Evolutionary conservation across 1,140 invertebrate species (phyloP).

Genomic region (Drosophila ambigua): DNA sequence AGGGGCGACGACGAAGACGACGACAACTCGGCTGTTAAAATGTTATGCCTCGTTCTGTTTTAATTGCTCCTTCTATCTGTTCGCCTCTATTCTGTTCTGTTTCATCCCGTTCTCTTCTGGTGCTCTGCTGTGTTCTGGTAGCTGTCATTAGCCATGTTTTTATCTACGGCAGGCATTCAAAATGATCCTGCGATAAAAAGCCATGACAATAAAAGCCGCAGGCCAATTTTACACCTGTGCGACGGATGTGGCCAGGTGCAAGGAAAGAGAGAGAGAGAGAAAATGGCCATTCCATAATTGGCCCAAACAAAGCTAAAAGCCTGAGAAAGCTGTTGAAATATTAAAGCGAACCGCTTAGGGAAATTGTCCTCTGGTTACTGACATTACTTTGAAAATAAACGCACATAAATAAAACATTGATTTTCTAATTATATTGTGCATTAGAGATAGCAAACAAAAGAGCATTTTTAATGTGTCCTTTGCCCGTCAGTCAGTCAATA

Average conservation of each 20-base stretch:
- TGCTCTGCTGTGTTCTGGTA: background rate
- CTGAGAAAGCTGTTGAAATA: conserved; percentile 57
- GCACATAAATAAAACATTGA: conserved; percentile 39
- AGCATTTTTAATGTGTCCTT: conserved; percentile 6
- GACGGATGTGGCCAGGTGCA: conserved; percentile 41
- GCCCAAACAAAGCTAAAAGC: conserved; percentile 23
- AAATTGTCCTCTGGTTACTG: conserved; percentile 33
- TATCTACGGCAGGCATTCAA: conserved; percentile 56
- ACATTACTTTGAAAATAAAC: conserved; percentile 15
- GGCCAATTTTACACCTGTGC: conserved; percentile 75
- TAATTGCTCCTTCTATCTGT: conserved; percentile 39
- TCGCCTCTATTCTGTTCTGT: conserved; percentile 14
- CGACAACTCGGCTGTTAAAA: conserved; percentile 29
- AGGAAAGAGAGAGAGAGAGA: background rate
- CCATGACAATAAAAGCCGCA: conserved; percentile 64
- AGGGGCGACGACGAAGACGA: background rate
- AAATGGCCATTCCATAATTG: conserved; percentile 54
- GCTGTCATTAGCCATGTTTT: conserved; percentile 66
- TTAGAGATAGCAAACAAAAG: background rate
- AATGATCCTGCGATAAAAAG: conserved; percentile 65
- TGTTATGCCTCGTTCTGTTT: conserved; percentile 61
- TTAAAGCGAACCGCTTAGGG: conserved; percentile 53
- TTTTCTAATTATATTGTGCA: conserved; percentile 56
- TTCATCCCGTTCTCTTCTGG: conserved; percentile 1
- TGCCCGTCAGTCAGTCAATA: too few relatives aligned